Base-by-base conservation (phyloP, 2,888 invertebrate genomes). In the Drosophila yooni region DNA sequence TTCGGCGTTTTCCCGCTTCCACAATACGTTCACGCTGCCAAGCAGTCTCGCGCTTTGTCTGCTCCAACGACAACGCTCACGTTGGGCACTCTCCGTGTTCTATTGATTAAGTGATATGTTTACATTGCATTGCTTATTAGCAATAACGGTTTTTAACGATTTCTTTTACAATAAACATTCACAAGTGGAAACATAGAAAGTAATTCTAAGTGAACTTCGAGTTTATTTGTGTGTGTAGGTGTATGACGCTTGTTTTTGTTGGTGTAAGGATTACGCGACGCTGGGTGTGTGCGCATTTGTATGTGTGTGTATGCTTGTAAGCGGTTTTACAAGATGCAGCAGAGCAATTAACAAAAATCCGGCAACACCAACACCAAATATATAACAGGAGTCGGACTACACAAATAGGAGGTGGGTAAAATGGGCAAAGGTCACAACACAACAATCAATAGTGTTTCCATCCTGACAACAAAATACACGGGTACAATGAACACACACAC, bases 361-460 rank as follows among this genome's bases (percentile, higher is more conserved):
- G 21, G 10, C 13, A 40, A 63, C n/a, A 51, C 11, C n/a, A 63
- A 31, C 27, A 34, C 8, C 25, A 46, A 46, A 25, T 54, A 53
- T 48, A 43, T 53, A 48, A 56, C 60, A 74, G 66, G 75, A 71
- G 63, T 18, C 27, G 25, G 31, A 21, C 50, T 66, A 46, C 25
- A 63, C 25, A 71, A 38, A 59, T 63, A 71, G 62, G 68, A 79
- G 67, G 79, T 79, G 40, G 34, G 75, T 75, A 64, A 56, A 56
- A 29, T 29, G 38, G 27, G 2, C 21, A 56, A 66, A 71, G 66
- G 58, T 76, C 48, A 57, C 29, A 79, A 60, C 48, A 53, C 33
- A 79, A 63, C 59, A 79, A 79, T 79, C 79, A 79, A 79, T 79
- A 79, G 46, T 53, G 70, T 67, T 73, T 65, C 57, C 57, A 54